phyloP scores from a whole-genome alignment of 2,113 vertebrate genomes.

The Chamaetylas fuelleborni region DNA sequence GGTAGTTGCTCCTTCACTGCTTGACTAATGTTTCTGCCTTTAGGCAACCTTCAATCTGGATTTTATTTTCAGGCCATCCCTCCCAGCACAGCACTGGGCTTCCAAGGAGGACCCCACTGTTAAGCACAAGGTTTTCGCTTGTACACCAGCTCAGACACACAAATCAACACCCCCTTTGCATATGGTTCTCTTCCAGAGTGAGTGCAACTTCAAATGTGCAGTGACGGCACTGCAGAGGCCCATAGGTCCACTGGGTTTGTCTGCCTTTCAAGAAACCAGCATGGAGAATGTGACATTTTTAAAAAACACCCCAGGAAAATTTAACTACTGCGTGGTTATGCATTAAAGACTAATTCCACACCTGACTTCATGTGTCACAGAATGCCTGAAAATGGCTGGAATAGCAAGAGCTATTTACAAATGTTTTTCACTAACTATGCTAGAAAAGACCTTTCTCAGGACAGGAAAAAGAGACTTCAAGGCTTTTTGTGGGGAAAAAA shows the following conservation, averaged over 20 bases:
- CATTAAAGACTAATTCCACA: conserved; percentile 11
- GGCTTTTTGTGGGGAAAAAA: background rate
- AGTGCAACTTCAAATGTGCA: background rate
- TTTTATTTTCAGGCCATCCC: background rate
- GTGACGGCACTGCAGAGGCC: background rate
- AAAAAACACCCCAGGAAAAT: background rate
- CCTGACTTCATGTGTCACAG: background rate
- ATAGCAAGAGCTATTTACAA: background rate
- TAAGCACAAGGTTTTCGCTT: background rate
- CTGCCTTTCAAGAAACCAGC: background rate
- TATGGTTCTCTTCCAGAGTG: background rate
- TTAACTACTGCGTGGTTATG: background rate
- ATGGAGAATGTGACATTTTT: background rate
- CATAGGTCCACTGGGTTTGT: accelerated
- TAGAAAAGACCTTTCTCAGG: background rate
- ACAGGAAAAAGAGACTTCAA: background rate
- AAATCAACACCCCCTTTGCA: background rate
- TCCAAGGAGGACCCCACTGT: background rate
- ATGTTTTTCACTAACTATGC: background rate
- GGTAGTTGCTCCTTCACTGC: background rate
- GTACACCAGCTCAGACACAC: background rate
- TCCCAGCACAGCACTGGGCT: background rate
- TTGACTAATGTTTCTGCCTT: background rate
- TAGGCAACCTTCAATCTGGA: background rate
- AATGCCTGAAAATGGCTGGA: background rate